Conservation (phyloP, 2,888 invertebrate species). For the Hofmannophila pseudospretella region DNA sequence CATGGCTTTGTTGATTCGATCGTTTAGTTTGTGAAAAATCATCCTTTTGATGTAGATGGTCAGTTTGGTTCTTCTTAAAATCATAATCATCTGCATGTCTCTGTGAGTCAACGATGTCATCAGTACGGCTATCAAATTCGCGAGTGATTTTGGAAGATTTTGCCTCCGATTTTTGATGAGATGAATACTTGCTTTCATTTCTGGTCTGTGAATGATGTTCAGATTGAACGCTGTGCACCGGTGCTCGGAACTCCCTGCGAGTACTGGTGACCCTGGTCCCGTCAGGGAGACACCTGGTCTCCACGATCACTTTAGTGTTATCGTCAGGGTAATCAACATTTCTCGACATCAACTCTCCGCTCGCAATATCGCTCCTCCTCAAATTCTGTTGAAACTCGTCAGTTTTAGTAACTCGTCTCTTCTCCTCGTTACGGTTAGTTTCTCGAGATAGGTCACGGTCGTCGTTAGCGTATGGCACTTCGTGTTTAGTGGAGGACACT, state of each 20-base stretch:
- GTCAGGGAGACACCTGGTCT: slow-evolving; percentile 81
- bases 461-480: slow-evolving; percentile 52
- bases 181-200: slow-evolving; percentile 43
- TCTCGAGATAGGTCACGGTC: slow-evolving; percentile 38
- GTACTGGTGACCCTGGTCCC: slow-evolving; percentile 84
- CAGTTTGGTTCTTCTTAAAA: slow-evolving; percentile 35
- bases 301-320: slow-evolving; percentile 81
- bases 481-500: slow-evolving; percentile 49
- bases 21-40: slow-evolving; percentile 23
- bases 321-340: slow-evolving; percentile 81
- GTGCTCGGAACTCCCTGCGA: slow-evolving; percentile 78
- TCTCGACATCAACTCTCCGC: slow-evolving; percentile 74
- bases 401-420: slow-evolving; percentile 28
- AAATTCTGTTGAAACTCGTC: slow-evolving; percentile 37
- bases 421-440: slow-evolving; percentile 44
- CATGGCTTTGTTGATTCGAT: slow-evolving; percentile 10
- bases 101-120: slow-evolving; percentile 55
- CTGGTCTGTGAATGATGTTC: slow-evolving; percentile 47
- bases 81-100: slow-evolving; percentile 53
- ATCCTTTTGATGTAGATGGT: slow-evolving; percentile 22
- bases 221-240: slow-evolving; percentile 49
- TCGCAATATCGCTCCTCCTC: slow-evolving; percentile 32
- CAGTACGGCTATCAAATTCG: slow-evolving; percentile 31
- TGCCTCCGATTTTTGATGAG: slow-evolving; percentile 38
- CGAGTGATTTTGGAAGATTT: slow-evolving; percentile 42